Evolutionary conservation across 2,797 vertebrate species (phyloP).

Genomic region (Halcyon leucocephala): DNA sequence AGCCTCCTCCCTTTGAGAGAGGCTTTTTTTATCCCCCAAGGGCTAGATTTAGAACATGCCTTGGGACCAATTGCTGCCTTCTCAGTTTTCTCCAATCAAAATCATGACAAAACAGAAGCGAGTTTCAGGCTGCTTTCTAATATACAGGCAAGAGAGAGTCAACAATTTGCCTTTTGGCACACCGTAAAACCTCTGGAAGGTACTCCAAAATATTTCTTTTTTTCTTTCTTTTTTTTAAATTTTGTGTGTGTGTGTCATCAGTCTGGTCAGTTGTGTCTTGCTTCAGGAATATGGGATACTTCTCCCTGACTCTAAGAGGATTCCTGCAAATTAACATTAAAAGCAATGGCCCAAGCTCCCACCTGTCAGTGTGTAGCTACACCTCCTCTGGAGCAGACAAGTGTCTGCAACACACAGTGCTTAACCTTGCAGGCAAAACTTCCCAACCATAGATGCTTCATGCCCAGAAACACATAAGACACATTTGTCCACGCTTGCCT

Average conservation of each 20-base stretch:
- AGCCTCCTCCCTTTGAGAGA: not conserved
- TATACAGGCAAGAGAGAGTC: fast-evolving
- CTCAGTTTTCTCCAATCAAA: not conserved
- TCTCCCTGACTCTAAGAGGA: not conserved
- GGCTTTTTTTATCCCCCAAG: not conserved
- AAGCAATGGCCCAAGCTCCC: not conserved
- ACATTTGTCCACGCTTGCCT: not conserved
- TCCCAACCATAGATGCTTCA: not conserved
- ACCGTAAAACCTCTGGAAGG: not conserved
- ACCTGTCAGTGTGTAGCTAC: fast-evolving
- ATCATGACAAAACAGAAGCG: not conserved
- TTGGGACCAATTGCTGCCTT: not conserved
- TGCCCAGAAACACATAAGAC: not conserved
- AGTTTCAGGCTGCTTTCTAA: not conserved
- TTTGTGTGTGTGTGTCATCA: not conserved
- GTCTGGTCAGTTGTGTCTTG: not conserved
- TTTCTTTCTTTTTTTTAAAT: not conserved
- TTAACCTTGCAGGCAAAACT: not conserved
- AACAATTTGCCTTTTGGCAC: not conserved
- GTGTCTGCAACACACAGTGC: not conserved
- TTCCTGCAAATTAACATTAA: not conserved
- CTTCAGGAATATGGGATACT: not conserved
- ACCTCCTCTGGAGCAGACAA: not conserved
- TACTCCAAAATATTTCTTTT: not conserved
- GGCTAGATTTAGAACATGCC: not conserved